A percentile compares a stretch with the other conserved stretches of the same genome.
Conservation (phyloP, 2,888 invertebrate species). For the Diabrotica balteata region DNA sequence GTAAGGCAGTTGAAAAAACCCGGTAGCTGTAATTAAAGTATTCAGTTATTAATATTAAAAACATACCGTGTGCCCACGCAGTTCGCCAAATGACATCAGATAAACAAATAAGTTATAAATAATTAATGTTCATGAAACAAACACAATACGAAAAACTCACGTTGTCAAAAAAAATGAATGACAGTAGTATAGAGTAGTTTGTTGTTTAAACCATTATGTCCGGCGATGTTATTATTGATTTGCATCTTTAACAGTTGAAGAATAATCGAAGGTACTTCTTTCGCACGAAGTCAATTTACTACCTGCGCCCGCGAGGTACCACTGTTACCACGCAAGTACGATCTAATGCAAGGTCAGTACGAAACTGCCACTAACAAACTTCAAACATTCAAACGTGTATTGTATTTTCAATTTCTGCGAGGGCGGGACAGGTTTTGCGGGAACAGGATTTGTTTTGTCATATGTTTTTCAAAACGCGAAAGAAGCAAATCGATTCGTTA, state of each 20-base stretch:
- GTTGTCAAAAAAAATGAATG: not conserved
- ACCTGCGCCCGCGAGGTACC: too few relatives aligned
- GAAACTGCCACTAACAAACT: constrained; percentile 34
- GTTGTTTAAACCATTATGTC: too few relatives aligned
- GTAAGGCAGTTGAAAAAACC: too few relatives aligned
- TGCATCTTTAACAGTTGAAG: too few relatives aligned
- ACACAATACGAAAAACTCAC: not conserved
- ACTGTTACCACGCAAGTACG: not conserved
- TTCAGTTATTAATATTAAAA: not conserved
- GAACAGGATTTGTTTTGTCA: constrained; percentile 47
- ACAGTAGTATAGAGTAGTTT: too few relatives aligned
- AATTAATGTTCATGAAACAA: not conserved
- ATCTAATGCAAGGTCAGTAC: constrained; percentile 42
- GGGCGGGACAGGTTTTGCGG: constrained; percentile 48
- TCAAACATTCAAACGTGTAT: constrained; percentile 32
- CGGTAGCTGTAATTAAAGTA: too few relatives aligned
- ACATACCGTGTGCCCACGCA: constrained; percentile 4
- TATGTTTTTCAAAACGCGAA: constrained; percentile 22
- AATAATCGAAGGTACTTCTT: too few relatives aligned
- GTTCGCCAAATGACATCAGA: constrained; percentile 3
- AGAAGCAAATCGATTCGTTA: constrained; percentile 11
- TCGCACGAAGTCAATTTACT: too few relatives aligned
- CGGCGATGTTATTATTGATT: too few relatives aligned
- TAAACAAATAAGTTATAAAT: constrained; percentile 8
- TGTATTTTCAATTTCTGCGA: constrained; percentile 43